Conservation (phyloP, 1,140 invertebrate genomes). For the Zaprionus tsacasi region DNA sequence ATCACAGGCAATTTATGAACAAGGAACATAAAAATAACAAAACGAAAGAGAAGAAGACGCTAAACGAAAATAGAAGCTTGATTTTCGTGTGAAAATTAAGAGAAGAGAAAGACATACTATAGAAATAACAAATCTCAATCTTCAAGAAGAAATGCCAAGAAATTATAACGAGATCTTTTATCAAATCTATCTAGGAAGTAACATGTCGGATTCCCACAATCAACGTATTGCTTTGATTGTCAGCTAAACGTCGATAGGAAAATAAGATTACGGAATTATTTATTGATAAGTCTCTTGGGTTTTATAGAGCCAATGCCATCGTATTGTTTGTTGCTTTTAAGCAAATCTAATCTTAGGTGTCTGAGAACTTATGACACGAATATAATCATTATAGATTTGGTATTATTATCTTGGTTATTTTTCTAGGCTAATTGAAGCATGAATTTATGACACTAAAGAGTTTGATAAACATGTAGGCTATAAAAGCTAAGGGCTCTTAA, state of each 20-base stretch:
- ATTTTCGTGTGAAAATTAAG: not conserved
- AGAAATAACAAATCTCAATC: not conserved
- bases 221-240: not conserved
- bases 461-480: not conserved
- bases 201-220: not conserved
- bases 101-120: not conserved
- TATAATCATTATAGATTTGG: conserved; percentile 3
- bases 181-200: conserved; percentile 25
- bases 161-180: conserved; percentile 14
- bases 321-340: not conserved
- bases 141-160: not conserved
- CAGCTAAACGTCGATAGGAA: not conserved
- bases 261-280: not conserved
- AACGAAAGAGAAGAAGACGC: conserved; percentile 25
- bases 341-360: not conserved
- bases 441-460: not conserved
- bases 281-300: not conserved
- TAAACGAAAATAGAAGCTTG: conserved; percentile 39
- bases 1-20: conserved; percentile 79
- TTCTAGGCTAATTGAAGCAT: conserved; percentile 2
- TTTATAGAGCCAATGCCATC: not conserved
- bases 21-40: conserved; percentile 69
- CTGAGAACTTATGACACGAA: not conserved
- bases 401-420: conserved; percentile 6
- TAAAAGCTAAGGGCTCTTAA: not conserved